Base-by-base conservation (phyloP, 2,797 vertebrate genomes). In the Danio choprae region DNA sequence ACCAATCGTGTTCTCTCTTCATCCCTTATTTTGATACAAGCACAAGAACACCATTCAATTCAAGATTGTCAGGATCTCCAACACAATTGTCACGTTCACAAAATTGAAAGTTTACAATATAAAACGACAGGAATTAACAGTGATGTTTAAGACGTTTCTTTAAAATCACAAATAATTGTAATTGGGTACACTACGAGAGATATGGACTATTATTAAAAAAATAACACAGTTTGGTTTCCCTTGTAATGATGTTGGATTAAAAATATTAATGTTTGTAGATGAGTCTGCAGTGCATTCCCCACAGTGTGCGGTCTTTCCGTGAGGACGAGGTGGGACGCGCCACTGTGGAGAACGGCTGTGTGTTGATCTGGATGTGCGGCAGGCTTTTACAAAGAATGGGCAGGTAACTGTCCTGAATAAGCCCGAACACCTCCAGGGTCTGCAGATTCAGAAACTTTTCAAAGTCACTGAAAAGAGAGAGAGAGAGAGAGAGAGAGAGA, bases 371-470 rank as follows among this genome's bases (percentile, higher is more conserved):
- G 51, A 98, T 46, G 1, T 87, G 87, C 7, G 95, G 94, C 83
- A 96, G 90, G 0, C 91, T 90, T 85, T 95, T 95, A 81, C 91
- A 93, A 18, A 97, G 89, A 5, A 95, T 79, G 2, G 92, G 87
- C 67, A 96, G 89, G 67, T 95, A 94, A 51, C 72, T 85, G 2
- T 96, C 94, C 13, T 93, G 93, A 18, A 97, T 92, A 2, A 98
- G 92, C 53, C 97, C 96, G 73, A 96, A 99, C 5, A 95, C 94
- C 36, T 97, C 96, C 87, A 99, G 92, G 13, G 92, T 95, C 88
- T 90, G 89, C 82, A 99, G 87, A 0, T 81, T 77, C 6, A 87
- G 89, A 73, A 96, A 92, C 83, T 89, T 93, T 84, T 92, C 90
- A 86, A 98, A 91, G 82, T 96, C 94, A 48, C 97, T 98, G 88